These are phyloP conservation scores for Thunnus albacares DNA, from an alignment of 2,797 vertebrate species.

Conservation along the genomic window DNA sequence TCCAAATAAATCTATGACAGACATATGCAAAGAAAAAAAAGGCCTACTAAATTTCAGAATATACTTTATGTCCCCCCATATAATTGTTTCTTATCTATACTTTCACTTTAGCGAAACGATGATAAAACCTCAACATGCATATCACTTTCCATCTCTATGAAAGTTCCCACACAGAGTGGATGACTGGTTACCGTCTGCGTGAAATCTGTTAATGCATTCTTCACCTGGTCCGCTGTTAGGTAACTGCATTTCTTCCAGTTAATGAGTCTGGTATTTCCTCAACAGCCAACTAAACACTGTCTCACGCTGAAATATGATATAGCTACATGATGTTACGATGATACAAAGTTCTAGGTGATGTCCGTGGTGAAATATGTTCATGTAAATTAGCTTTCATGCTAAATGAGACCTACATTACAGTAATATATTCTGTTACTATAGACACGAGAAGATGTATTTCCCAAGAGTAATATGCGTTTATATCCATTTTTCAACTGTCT, in stretches of 20 bases:
- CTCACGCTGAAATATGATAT: not conserved
- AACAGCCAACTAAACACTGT: not conserved
- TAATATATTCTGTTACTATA: conserved; percentile 9
- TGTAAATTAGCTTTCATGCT: conserved; percentile 16
- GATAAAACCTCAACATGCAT: conserved; percentile 5
- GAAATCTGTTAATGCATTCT: conserved; percentile 60
- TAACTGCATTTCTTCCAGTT: conserved; percentile 32
- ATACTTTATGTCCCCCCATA: not conserved
- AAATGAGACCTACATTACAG: conserved; percentile 7
- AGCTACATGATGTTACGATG: not conserved
- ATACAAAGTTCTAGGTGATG: not conserved
- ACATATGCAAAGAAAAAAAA: conserved; percentile 1
- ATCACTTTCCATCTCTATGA: conserved; percentile 52
- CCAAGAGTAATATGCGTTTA: not conserved
- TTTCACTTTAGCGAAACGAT: conserved; percentile 13
- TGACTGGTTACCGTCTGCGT: conserved; percentile 54
- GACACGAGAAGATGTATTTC: conserved; percentile 25
- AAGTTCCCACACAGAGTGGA: conserved; percentile 48
- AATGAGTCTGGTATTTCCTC: conserved; percentile 46
- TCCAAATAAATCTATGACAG: conserved; percentile 4
- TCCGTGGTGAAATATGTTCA: conserved; percentile 5
- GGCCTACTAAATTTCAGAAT: not conserved
- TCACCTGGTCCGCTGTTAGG: conserved; percentile 37
- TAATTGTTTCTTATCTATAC: conserved; percentile 33
- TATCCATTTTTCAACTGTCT: conserved; percentile 18